Evolutionary conservation across 2,113 vertebrate genomes (phyloP), one percentile per base, ranked within the genome.

Genomic region (Thunnus thynnus): DNA sequence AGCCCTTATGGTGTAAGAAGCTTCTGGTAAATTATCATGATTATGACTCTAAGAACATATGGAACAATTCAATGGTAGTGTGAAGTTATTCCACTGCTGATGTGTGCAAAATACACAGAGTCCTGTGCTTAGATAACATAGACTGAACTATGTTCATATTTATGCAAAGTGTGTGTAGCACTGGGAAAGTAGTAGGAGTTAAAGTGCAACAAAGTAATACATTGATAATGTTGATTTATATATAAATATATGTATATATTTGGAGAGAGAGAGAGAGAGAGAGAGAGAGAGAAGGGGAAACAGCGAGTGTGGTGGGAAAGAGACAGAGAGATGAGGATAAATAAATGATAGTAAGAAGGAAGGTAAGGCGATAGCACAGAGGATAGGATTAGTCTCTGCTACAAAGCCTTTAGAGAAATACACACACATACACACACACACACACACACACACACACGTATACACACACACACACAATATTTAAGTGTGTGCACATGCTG

Each of bases 311-410:
- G 32, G 48, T n/a, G 55, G 22, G 25, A 64, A 57, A 74, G 69
- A 82, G 55, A 18, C n/a, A 64, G 63, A 74, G 65, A 82, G 65
- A 86, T 74, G 73, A 51, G 84, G 81, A 86, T 85, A 89, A 92
- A 91, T 89, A 90, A 86, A 85, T 79, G 80, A 86, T 87, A 78
- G 65, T 89, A 76, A 86, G 77, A 82, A 52, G 58, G 85, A 82
- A 91, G 83, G 83, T 83, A 86, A 88, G 76, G 74, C 50, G 82
- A 92, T 88, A 86, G 80, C 84, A 80, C 57, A 73, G 80, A 81
- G 88, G 91, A 92, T 78, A 86, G 91, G 92, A 91, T 93, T 93
- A 93, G 78, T 78, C 63, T 75, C 63, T 75, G 64, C 84, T 76
- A 86, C 71, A 91, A 78, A 89, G 88, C 83, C 79, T 76, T 63